These are phyloP conservation scores for Paramormyrops hopkinsi DNA, from an alignment of 2,797 vertebrate genomes.

Conservation along the genomic window DNA sequence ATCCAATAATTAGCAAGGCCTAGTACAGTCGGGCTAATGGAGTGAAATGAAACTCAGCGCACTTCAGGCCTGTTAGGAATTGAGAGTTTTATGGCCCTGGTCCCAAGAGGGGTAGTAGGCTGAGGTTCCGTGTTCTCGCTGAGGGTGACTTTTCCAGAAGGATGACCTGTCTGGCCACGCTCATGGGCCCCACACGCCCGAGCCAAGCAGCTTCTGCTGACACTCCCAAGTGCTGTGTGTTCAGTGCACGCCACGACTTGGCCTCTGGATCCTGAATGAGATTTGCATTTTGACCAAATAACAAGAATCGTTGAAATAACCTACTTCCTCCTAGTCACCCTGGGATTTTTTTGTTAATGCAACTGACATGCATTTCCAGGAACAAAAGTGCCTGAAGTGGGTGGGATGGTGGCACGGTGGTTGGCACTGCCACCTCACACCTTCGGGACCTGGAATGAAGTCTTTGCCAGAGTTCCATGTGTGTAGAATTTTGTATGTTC, in stretches of 20 bases:
- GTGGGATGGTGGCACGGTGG: background rate
- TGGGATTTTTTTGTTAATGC: background rate
- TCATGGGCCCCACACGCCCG: background rate
- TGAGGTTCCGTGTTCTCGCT: background rate
- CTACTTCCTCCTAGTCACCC: background rate
- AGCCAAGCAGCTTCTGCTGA: background rate
- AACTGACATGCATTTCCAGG: background rate
- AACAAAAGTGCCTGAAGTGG: background rate
- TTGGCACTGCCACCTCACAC: background rate
- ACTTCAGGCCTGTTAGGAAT: background rate
- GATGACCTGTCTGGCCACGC: background rate
- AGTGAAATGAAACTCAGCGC: background rate
- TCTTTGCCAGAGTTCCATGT: background rate
- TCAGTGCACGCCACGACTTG: background rate
- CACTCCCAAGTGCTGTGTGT: background rate
- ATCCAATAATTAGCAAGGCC: slow-evolving; percentile 1
- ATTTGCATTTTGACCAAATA: background rate
- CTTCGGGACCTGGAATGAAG: background rate
- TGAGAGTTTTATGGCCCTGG: background rate
- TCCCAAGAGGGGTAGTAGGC: background rate
- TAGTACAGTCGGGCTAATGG: background rate
- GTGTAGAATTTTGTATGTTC: background rate
- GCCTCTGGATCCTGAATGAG: background rate
- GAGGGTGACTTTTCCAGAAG: background rate
- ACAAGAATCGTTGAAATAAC: background rate